Base-by-base conservation (phyloP, 2,888 invertebrate genomes). In the Drosophila cognata region DNA sequence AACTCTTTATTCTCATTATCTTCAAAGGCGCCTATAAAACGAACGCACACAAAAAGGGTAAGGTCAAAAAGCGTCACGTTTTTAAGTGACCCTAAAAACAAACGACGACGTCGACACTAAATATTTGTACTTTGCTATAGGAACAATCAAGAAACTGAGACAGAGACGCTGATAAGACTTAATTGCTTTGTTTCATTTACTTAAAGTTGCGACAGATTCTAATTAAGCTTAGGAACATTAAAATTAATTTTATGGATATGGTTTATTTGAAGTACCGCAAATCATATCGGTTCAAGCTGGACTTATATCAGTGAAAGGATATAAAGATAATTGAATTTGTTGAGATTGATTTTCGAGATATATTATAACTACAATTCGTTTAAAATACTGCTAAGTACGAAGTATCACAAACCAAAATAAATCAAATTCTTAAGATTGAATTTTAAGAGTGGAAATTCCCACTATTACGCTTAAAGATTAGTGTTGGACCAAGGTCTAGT, bases 21-120 rank as follows among this genome's bases (percentile, higher is more conserved):
- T 56, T 21, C 18, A 58, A 38, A 46, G 43, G 60, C 46, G 55
- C 28, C 66, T 46, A 43, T 33, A 59, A 56, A 51, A 53, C 51
- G 29, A 72, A 69, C 50, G 57, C 69, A 67, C 64, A 60, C 75
- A 55, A 74, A 72, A 70, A 58, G 60, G 64, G 64, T 73, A 74
- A 83, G 85, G 74, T 83, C 68, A 83, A 58, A 46, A 35, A 63
- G 43, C 61, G 58, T 64, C 73, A 82, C 79, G 65, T 79, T 79
- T 82, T 67, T 64, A 81, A 73, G 74, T 82, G 71, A 79, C 72
- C 79, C 68, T 63, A 84, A 81, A 63, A 58, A 48, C 25, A 55
- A 63, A 61, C 41, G 43, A 33, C 33, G 56, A 35, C 25, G 59
- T 48, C 38, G 48, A 81, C 66, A 61, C 68, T 58, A 53, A 61